Percentiles rank a stretch among this genome's conserved stretches.
These are phyloP conservation scores for Dichetophora obliterata DNA, from an alignment of 2,888 invertebrate species.

Conservation along the genomic window DNA sequence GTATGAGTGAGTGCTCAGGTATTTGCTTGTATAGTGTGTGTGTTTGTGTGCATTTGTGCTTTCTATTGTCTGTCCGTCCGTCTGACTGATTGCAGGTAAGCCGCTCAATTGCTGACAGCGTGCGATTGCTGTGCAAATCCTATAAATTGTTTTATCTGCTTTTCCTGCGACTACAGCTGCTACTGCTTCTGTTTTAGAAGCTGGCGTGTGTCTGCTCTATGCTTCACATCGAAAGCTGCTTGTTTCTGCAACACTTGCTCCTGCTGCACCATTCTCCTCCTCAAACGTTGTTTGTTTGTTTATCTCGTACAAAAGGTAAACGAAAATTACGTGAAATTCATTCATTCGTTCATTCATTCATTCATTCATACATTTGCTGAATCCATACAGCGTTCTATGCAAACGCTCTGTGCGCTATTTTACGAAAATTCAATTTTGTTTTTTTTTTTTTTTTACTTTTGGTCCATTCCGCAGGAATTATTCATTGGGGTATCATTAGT, in stretches of 20 bases:
- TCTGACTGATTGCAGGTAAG: slow-evolving; percentile 31
- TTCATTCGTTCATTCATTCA: slow-evolving; percentile 29
- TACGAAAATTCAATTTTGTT: neutral
- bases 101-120: slow-evolving; percentile 40
- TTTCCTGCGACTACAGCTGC: slow-evolving; percentile 2
- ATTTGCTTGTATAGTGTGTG: neutral
- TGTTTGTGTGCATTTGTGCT: neutral
- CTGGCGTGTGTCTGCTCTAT: neutral
- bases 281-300: slow-evolving; percentile 15
- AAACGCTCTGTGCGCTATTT: neutral
- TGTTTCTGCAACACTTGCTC: neutral
- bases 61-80: slow-evolving; percentile 3
- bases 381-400: neutral
- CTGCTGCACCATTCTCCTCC: neutral
- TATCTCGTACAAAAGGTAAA: slow-evolving; percentile 28
- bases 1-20: neutral
- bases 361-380: slow-evolving; percentile 25
- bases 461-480: slow-evolving; percentile 20
- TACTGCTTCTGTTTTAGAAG: neutral
- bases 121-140: slow-evolving; percentile 42
- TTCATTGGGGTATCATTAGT: slow-evolving; percentile 41
- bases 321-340: slow-evolving; percentile 38
- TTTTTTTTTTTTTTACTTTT: neutral
- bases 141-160: slow-evolving; percentile 41
- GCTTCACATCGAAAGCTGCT: neutral